A percentile compares a stretch with the other conserved stretches of the same genome.
These are phyloP conservation scores for Platycheirus albimanus DNA, from an alignment of 2,888 invertebrate genomes.

Conservation along the genomic window DNA sequence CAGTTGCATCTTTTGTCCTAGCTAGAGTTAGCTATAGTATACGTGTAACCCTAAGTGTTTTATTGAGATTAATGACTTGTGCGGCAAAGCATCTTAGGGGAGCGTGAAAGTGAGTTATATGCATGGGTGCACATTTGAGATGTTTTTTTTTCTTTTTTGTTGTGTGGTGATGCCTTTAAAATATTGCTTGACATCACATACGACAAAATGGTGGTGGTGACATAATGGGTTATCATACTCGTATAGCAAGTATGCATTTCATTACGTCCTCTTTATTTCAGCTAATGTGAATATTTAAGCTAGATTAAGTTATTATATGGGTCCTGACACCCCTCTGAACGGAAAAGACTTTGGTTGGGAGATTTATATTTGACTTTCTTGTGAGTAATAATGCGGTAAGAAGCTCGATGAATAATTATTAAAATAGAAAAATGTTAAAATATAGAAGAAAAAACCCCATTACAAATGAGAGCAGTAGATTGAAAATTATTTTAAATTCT, in stretches of 20 bases:
- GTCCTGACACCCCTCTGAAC: slow-evolving; percentile 15
- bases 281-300: slow-evolving; percentile 20
- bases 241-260: slow-evolving; percentile 13
- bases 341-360: neutral
- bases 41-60: slow-evolving; percentile 53
- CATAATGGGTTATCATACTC: slow-evolving; percentile 19
- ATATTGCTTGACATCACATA: neutral
- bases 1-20: slow-evolving; percentile 36
- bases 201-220: slow-evolving; percentile 8
- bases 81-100: slow-evolving; percentile 29
- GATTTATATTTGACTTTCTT: slow-evolving; percentile 11
- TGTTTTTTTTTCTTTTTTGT: neutral
- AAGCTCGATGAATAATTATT: too few relatives aligned
- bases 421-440: too few relatives aligned
- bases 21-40: neutral
- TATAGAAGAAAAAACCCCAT: too few relatives aligned
- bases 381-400: slow-evolving; percentile 27
- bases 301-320: slow-evolving; percentile 21
- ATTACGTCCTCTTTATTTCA: neutral
- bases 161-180: slow-evolving; percentile 22
- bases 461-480: too few relatives aligned
- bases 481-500: too few relatives aligned
- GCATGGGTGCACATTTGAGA: slow-evolving; percentile 28
- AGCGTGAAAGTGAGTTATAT: slow-evolving; percentile 49
- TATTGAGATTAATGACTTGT: slow-evolving; percentile 72